Evolutionary conservation across 2,797 vertebrate genomes (phyloP).

Genomic region (Pterois miles): DNA sequence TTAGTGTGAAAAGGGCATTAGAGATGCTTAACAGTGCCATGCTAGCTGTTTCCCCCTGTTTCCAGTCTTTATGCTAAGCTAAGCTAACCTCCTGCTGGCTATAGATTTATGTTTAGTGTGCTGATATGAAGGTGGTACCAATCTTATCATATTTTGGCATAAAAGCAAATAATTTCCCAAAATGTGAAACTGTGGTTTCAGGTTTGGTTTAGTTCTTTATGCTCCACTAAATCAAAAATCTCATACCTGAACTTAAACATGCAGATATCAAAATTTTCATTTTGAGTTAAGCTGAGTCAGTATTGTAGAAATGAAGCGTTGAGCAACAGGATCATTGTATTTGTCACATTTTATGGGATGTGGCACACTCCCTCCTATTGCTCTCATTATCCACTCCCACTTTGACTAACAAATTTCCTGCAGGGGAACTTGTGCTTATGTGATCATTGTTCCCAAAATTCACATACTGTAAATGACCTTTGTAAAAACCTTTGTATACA

Average conservation of each 20-base stretch:
- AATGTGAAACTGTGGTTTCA: background rate
- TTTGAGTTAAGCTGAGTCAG: background rate
- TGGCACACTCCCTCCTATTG: constrained; percentile 6
- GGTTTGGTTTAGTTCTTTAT: background rate
- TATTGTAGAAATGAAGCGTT: background rate
- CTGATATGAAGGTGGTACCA: background rate
- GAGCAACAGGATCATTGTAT: background rate
- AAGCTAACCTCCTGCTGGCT: background rate
- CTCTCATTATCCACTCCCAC: background rate
- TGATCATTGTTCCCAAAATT: constrained; percentile 18
- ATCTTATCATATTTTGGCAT: background rate
- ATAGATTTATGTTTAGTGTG: background rate
- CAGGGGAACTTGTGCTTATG: background rate
- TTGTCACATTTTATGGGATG: background rate
- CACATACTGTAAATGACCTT: background rate
- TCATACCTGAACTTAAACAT: background rate
- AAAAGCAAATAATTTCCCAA: background rate
- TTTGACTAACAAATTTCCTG: constrained; percentile 66
- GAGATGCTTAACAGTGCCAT: no score
- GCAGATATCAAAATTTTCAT: background rate
- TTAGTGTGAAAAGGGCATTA: no score
- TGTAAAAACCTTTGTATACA: background rate
- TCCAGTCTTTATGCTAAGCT: no score
- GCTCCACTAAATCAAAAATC: background rate
- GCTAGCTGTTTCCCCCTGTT: no score